Percentiles rank a stretch among this genome's conserved stretches.
Conservation (phyloP, 2,113 vertebrate genomes). For the Myrmophylax atrothorax region DNA sequence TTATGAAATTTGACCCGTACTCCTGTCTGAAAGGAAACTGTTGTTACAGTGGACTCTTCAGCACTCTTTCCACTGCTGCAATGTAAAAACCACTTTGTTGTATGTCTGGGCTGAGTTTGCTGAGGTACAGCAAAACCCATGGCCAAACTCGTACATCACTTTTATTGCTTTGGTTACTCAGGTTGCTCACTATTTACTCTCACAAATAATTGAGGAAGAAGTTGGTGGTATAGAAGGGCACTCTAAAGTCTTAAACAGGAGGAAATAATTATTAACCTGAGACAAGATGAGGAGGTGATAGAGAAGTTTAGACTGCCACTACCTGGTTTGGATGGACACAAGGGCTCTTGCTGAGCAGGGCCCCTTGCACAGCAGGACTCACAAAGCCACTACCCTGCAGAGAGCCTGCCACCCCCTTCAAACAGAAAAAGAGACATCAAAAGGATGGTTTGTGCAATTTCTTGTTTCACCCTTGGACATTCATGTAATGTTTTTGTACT, state of each 20-base stretch:
- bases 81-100: constrained; percentile 29
- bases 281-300: background rate
- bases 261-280: constrained; percentile 50
- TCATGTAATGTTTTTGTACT: background rate
- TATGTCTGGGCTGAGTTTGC: constrained; percentile 7
- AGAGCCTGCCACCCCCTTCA: background rate
- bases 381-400: background rate
- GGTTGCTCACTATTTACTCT: constrained; percentile 11
- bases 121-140: background rate
- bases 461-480: background rate
- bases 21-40: background rate
- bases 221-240: background rate
- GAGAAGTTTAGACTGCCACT: background rate
- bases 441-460: background rate
- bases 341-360: background rate
- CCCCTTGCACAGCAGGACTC: background rate
- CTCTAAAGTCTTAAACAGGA: background rate
- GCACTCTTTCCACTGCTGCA: constrained; percentile 17
- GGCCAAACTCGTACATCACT: background rate
- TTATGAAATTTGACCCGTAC: background rate
- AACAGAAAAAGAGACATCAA: background rate
- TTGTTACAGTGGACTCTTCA: background rate
- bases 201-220: constrained; percentile 19
- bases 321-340: background rate
- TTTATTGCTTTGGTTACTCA: constrained; percentile 30